These are phyloP conservation scores for Semotilus atromaculatus DNA, from an alignment of 2,797 vertebrate genomes.

Conservation along the genomic window DNA sequence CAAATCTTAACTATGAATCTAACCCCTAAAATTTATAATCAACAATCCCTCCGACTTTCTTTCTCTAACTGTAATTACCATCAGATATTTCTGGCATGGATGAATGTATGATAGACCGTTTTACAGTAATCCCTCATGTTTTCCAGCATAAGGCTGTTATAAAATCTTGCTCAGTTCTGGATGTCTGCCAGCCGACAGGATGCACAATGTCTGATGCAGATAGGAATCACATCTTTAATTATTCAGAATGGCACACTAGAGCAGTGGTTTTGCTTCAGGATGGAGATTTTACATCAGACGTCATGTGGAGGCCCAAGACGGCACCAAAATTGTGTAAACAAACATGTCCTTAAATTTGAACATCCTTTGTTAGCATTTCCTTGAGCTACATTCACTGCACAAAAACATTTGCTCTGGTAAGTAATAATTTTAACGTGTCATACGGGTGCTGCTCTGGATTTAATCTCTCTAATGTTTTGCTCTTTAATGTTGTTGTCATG, in stretches of 20 bases:
- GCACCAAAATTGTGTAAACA: not conserved
- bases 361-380: not conserved
- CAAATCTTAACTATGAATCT: slow-evolving; percentile 5
- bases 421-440: not conserved
- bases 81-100: slow-evolving; percentile 36
- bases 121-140: slow-evolving; percentile 39
- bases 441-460: not conserved
- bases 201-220: slow-evolving; percentile 25
- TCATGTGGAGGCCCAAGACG: slow-evolving; percentile 12
- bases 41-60: slow-evolving; percentile 5
- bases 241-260: slow-evolving; percentile 7
- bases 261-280: slow-evolving; percentile 9
- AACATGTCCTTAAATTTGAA: slow-evolving; percentile 4
- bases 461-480: not conserved
- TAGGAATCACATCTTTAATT: slow-evolving; percentile 35
- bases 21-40: slow-evolving; percentile 3
- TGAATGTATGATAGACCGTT: slow-evolving; percentile 18
- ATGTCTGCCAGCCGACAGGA: slow-evolving; percentile 22
- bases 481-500: slow-evolving; percentile 34
- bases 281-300: slow-evolving; percentile 16
- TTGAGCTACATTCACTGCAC: not conserved
- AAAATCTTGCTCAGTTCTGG: slow-evolving; percentile 28
- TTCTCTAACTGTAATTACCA: slow-evolving; percentile 34
- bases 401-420: not conserved
- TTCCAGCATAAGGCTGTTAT: slow-evolving; percentile 20